A percentile compares a stretch with the other conserved stretches of the same genome.
These are phyloP conservation scores for Centroberyx gerrardi DNA, from an alignment of 2,797 vertebrate species.

Conservation along the genomic window DNA sequence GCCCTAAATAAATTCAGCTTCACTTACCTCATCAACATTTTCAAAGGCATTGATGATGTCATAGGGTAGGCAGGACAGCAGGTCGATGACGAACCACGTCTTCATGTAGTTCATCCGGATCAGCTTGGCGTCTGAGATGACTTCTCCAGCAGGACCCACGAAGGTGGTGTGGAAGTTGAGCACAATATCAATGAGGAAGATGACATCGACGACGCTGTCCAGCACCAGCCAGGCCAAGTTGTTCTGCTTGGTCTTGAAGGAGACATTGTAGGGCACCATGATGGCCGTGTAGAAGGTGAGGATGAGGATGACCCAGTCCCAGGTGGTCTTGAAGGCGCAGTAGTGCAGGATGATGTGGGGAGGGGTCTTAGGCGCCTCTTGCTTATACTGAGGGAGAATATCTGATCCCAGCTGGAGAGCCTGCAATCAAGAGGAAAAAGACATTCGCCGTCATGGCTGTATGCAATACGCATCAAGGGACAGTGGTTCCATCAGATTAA, in stretches of 20 bases:
- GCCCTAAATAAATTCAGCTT: background rate
- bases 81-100: conserved; percentile 99
- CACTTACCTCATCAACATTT: conserved; percentile 93
- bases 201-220: conserved; percentile 96
- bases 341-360: conserved; percentile 99
- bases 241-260: conserved; percentile 97
- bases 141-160: conserved; percentile 96
- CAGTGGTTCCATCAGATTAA: background rate
- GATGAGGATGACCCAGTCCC: conserved; percentile 99
- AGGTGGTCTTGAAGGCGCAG: conserved; percentile 99
- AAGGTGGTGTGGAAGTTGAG: conserved; percentile 99
- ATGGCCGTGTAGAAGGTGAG: conserved; percentile 99
- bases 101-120: conserved; percentile 99
- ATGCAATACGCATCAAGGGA: background rate
- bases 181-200: conserved; percentile 97
- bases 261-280: conserved; percentile 99
- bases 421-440: conserved; percentile 73
- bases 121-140: conserved; percentile 96
- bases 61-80: conserved; percentile 98
- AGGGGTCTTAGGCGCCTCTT: conserved; percentile 98
- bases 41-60: conserved; percentile 99
- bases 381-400: conserved; percentile 98
- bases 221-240: conserved; percentile 96
- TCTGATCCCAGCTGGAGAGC: conserved; percentile 98
- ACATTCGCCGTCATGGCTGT: background rate